Percentiles rank a stretch among this genome's conserved stretches.
These are phyloP conservation scores for Perca schrenkii DNA, from an alignment of 2,113 vertebrate genomes.

Conservation along the genomic window DNA sequence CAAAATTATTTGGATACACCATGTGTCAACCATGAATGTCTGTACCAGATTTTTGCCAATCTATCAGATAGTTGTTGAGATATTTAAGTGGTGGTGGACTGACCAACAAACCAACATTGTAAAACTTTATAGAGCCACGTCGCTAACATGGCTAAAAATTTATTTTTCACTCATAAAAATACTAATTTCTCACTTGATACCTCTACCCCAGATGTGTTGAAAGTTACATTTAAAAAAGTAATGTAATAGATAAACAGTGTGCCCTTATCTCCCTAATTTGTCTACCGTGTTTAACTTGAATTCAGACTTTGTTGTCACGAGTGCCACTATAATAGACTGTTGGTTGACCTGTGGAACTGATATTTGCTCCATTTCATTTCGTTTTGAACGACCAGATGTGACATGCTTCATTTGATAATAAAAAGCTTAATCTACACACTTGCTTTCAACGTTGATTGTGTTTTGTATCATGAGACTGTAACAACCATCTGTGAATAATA, in stretches of 20 bases:
- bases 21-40: not conserved
- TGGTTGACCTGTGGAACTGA: constrained; percentile 1
- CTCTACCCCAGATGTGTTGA: no score
- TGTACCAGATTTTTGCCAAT: not conserved
- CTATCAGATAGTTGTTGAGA: not conserved
- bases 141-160: not conserved
- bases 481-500: constrained; percentile 48
- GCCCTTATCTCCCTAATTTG: not conserved
- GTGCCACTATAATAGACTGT: constrained; percentile 10
- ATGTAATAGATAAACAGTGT: not conserved
- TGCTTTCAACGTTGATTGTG: constrained; percentile 22
- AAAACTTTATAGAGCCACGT: not conserved
- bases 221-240: constrained; percentile 1
- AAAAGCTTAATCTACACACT: constrained; percentile 12
- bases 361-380: constrained; percentile 21
- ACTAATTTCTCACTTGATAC: not conserved
- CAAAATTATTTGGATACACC: not conserved
- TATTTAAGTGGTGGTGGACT: not conserved
- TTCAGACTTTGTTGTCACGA: constrained; percentile 26
- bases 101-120: not conserved
- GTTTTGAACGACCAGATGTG: not conserved
- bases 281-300: constrained; percentile 17
- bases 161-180: not conserved
- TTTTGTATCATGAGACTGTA: constrained; percentile 18
- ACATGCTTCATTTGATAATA: constrained; percentile 3